Evolutionary conservation across 1,140 invertebrate species (phyloP).

Genomic region (Odontomachus brunneus): DNA sequence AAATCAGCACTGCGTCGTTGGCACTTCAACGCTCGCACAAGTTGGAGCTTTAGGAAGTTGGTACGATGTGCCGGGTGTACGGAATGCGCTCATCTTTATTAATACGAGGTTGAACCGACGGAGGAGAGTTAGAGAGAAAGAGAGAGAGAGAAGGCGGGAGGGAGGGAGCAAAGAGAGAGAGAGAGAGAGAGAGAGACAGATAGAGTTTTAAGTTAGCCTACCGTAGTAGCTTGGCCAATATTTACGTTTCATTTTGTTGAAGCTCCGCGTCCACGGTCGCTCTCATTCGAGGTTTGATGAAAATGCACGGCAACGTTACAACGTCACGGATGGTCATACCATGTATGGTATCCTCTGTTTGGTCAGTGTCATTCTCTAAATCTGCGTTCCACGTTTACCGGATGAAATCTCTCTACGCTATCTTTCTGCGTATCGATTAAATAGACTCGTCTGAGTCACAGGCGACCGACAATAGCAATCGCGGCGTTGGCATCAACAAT

Average conservation of each 20-base stretch:
- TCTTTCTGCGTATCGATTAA: background rate
- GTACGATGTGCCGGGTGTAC: slow-evolving; percentile 73
- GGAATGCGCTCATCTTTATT: slow-evolving; percentile 79
- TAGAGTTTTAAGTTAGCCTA: slow-evolving; percentile 75
- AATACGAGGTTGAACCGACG: slow-evolving; percentile 65
- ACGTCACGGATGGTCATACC: slow-evolving; percentile 48
- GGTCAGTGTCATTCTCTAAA: slow-evolving; percentile 22
- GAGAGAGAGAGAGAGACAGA: no score
- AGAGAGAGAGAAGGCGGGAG: background rate
- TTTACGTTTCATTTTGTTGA: slow-evolving; percentile 79
- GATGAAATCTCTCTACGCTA: slow-evolving; percentile 22
- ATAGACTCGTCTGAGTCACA: background rate
- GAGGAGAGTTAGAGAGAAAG: background rate
- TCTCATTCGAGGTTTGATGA: slow-evolving; percentile 67
- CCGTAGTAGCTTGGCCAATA: slow-evolving; percentile 74
- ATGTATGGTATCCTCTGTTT: slow-evolving; percentile 26
- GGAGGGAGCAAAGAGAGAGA: slow-evolving; percentile 22
- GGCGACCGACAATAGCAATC: background rate
- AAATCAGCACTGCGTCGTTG: slow-evolving; percentile 37
- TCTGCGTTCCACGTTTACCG: slow-evolving; percentile 10
- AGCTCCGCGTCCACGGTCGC: slow-evolving; percentile 44
- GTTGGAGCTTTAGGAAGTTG: slow-evolving; percentile 61
- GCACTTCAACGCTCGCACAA: slow-evolving; percentile 51
- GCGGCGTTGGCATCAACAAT: background rate
- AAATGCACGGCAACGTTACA: slow-evolving; percentile 54